Conservation (phyloP, 2,113 vertebrate species). For the Coptodon rendalli region DNA sequence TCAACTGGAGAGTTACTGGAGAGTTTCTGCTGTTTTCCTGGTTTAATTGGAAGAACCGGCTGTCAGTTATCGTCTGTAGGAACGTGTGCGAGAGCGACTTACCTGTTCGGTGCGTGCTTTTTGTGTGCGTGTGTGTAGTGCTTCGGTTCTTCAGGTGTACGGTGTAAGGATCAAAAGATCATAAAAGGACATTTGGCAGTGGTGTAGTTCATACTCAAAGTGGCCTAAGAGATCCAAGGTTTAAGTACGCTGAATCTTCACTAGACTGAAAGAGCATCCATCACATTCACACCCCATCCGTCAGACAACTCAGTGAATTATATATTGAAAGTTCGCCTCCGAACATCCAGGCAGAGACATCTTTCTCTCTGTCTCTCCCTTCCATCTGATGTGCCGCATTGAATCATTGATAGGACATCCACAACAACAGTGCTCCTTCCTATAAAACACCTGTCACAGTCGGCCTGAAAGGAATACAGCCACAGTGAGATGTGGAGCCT, state of each 20-base stretch:
- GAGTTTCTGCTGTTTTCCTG: background rate
- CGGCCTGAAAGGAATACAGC: constrained; percentile 38
- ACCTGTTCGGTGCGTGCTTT: background rate
- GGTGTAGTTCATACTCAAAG: constrained; percentile 2
- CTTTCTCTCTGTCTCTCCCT: constrained; percentile 39
- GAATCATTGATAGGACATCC: constrained; percentile 75
- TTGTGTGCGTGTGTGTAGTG: background rate
- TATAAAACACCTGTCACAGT: constrained; percentile 67
- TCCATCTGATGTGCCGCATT: constrained; percentile 64
- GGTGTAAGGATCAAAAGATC: constrained; percentile 21
- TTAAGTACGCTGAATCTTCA: constrained; percentile 32
- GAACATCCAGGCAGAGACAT: constrained; percentile 55
- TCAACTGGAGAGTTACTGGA: background rate
- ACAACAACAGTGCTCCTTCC: constrained; percentile 60
- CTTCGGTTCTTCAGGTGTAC: background rate
- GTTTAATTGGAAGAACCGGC: background rate
- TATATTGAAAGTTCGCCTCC: constrained; percentile 57
- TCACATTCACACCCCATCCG: constrained; percentile 41
- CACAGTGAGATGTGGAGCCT: background rate
- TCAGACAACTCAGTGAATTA: constrained; percentile 70
- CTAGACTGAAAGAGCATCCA: constrained; percentile 33
- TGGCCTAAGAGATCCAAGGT: constrained; percentile 17
- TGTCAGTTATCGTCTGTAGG: background rate
- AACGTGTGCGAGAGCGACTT: background rate
- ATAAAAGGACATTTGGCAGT: constrained; percentile 17